Percentiles rank a stretch among this genome's conserved stretches.
phyloP scores from a whole-genome alignment of 2,797 vertebrate genomes.

The Remorina albescens region DNA sequence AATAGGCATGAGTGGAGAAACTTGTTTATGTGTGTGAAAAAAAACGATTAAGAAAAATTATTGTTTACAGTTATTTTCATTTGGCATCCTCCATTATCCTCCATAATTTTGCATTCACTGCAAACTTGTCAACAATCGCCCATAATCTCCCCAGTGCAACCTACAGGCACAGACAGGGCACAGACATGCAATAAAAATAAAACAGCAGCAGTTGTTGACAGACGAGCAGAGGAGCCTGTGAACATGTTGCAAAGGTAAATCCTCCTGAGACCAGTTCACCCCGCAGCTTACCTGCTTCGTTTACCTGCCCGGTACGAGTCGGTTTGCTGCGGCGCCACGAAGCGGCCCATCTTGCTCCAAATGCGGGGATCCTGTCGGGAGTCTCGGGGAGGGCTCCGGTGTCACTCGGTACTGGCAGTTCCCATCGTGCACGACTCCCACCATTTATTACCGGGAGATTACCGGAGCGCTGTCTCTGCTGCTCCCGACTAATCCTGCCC shows the following conservation, averaged over 20 bases:
- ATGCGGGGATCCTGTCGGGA: constrained; percentile 25
- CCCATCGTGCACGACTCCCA: constrained; percentile 74
- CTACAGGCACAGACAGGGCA: background rate
- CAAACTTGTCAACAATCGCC: constrained; percentile 48
- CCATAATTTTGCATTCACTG: background rate
- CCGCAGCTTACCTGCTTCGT: constrained; percentile 70
- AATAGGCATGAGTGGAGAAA: background rate
- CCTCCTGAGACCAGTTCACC: constrained; percentile 65
- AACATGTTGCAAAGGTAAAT: constrained; percentile 73
- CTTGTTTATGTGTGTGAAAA: background rate
- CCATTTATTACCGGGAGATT: constrained; percentile 78
- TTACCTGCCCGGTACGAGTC: constrained; percentile 60
- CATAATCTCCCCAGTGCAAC: constrained; percentile 36
- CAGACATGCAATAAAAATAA: constrained; percentile 51
- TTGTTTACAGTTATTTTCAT: background rate
- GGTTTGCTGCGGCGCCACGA: constrained; percentile 38
- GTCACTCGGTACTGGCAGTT: constrained; percentile 57
- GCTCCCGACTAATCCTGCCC: constrained; percentile 84
- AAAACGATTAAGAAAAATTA: background rate
- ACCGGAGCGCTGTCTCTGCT: constrained; percentile 79
- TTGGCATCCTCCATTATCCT: background rate
- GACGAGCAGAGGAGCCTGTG: constrained; percentile 54
- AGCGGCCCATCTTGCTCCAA: constrained; percentile 52
- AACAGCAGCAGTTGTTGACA: constrained; percentile 70
- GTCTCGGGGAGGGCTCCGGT: constrained; percentile 52